Evolutionary conservation across 2,888 invertebrate species (phyloP), one percentile per base, ranked within the genome.

Genomic region (Caenorhabditis panamensis): DNA sequence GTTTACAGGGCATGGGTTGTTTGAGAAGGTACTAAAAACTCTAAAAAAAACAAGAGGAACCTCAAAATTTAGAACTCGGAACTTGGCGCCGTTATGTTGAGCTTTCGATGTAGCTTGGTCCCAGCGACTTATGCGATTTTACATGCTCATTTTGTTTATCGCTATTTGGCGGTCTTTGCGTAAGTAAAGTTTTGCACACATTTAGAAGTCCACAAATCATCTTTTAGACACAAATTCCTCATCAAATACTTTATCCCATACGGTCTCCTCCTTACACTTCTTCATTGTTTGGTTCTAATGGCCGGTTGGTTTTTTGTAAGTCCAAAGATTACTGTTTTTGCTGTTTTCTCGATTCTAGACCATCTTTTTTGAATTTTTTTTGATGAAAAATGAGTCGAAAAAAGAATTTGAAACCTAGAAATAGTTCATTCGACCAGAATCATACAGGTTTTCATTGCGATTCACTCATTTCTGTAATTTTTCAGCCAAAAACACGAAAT

Each of bases 1-100:
- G 13, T 79, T 64, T 20, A 28, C 72, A 5, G 18, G 47, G 0
- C 72, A 67, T 62, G 78, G 78, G 13, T 26, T 26, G 18, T 79
- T 79, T 44, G 28, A 41, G 11, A 16, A 69, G 51, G 76, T 76
- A 41, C 11, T 36, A 11, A 44, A 13, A 20, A 22, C 26, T 26
- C 16, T 36, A 11, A 36, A 36, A 1, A n/a, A 41, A 36, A n/a
- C n/a, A n/a, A n/a, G n/a, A n/a, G n/a, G n/a, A n/a, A n/a, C n/a
- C n/a, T 31, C 31, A 31, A 31, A 16, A 41, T 31, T 58, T 26
- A 71, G 54, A 53, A 44, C 16, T 71, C 71, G 13, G 44, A 53
- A 0, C 26, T 62, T 41, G 22, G 61, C n/a, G 54, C 54, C 6
- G 3, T 62, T 16, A 16, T 71, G 0, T 20, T 71, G 18, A 22